These are phyloP conservation scores for Falco cherrug DNA, from an alignment of 2,797 vertebrate species.

Conservation along the genomic window DNA sequence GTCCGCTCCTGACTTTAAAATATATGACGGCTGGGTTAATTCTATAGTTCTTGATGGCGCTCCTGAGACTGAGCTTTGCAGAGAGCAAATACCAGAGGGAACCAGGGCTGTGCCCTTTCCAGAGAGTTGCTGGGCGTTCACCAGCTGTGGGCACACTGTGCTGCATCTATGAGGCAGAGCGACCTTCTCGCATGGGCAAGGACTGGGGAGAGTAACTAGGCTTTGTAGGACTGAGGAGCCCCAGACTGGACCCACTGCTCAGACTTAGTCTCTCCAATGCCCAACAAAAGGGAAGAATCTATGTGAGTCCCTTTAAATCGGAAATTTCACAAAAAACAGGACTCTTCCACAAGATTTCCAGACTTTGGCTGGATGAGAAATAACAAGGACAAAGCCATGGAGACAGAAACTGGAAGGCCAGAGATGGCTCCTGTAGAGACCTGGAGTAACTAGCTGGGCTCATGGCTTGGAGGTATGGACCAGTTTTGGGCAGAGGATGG, in stretches of 20 bases:
- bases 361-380: neutral
- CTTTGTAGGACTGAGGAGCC: neutral
- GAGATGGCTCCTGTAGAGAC: neutral
- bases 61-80: neutral
- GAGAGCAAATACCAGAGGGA: neutral
- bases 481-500: neutral
- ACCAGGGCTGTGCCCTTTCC: neutral
- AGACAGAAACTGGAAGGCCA: neutral
- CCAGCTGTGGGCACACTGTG: neutral
- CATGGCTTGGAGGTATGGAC: neutral
- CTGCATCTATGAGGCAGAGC: too few relatives aligned
- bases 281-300: neutral
- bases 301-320: neutral
- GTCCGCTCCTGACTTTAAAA: neutral
- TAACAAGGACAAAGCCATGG: neutral
- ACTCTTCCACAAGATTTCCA: neutral
- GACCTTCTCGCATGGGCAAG: neutral
- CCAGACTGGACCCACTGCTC: too few relatives aligned
- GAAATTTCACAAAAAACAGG: neutral
- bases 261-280: neutral
- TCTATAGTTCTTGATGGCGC: neutral
- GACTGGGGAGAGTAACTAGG: neutral
- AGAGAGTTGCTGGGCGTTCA: too few relatives aligned
- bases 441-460: neutral
- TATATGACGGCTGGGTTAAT: neutral